Conservation (phyloP, 2,113 vertebrate genomes). For the Pao palembangensis region DNA sequence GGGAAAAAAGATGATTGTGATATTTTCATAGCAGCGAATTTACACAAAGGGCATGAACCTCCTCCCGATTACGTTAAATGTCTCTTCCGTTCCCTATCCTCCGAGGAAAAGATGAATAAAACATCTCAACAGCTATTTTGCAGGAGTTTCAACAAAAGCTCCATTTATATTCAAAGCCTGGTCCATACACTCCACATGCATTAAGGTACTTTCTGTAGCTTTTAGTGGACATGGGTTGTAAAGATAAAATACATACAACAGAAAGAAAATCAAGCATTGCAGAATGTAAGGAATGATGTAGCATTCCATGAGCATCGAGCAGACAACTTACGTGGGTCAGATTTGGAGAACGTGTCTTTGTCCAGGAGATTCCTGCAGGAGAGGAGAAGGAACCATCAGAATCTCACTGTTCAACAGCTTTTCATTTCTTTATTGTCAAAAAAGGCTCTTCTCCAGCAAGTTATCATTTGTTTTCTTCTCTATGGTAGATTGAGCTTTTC, state of each 20-base stretch:
- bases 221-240: conserved; percentile 60
- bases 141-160: conserved; percentile 35
- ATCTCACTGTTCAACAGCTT: not conserved
- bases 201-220: conserved; percentile 61
- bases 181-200: conserved; percentile 52
- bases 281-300: conserved; percentile 3
- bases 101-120: conserved; percentile 29
- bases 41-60: conserved; percentile 43
- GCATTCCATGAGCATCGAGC: conserved; percentile 9
- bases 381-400: conserved; percentile 34
- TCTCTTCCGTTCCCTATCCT: conserved; percentile 22
- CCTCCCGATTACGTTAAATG: conserved; percentile 35
- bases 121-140: conserved; percentile 30
- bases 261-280: not conserved
- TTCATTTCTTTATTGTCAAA: not conserved
- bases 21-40: conserved; percentile 31
- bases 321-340: conserved; percentile 86
- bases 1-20: conserved; percentile 27
- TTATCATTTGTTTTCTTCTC: too few species aligned
- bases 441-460: too few species aligned
- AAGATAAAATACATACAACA: not conserved
- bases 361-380: conserved; percentile 86
- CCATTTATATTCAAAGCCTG: conserved; percentile 70
- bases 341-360: conserved; percentile 96
- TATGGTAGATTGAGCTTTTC: too few species aligned